phyloP scores from a whole-genome alignment of 2,888 invertebrate species.

The Glyphotaelius pellucidus region DNA sequence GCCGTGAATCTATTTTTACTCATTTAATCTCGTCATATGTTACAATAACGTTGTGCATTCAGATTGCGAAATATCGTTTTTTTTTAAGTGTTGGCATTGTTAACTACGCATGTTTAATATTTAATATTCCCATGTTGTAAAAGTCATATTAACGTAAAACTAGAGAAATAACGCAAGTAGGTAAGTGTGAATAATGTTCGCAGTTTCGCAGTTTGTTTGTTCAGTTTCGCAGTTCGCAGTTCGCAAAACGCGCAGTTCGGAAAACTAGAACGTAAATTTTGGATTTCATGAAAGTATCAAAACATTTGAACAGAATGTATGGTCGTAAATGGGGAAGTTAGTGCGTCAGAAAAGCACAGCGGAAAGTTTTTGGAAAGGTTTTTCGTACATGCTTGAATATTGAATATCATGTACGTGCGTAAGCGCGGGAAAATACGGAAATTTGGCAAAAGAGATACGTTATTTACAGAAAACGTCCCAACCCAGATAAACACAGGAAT shows the following conservation, averaged over 20 bases:
- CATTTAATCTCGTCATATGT: neutral
- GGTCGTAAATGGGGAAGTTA: neutral
- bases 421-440: neutral
- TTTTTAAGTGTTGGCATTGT: neutral
- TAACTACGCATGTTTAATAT: neutral
- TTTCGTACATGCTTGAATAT: neutral
- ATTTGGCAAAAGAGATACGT: neutral
- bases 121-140: neutral
- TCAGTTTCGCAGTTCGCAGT: too few species aligned
- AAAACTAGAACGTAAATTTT: neutral
- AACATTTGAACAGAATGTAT: neutral
- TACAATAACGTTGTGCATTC: neutral
- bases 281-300: neutral
- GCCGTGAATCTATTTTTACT: slow-evolving; percentile 20
- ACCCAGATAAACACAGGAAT: neutral
- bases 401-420: neutral
- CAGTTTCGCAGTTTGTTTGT: too few species aligned
- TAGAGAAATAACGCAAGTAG: too few species aligned
- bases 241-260: too few species aligned
- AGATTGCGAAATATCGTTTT: neutral
- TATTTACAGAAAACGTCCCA: neutral
- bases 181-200: neutral
- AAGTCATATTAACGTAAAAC: too few species aligned
- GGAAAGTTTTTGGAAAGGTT: neutral
- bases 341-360: neutral